Percentiles rank a stretch among this genome's conserved stretches.
phyloP scores from a whole-genome alignment of 1,140 invertebrate genomes.

The Helicoverpa armigera region DNA sequence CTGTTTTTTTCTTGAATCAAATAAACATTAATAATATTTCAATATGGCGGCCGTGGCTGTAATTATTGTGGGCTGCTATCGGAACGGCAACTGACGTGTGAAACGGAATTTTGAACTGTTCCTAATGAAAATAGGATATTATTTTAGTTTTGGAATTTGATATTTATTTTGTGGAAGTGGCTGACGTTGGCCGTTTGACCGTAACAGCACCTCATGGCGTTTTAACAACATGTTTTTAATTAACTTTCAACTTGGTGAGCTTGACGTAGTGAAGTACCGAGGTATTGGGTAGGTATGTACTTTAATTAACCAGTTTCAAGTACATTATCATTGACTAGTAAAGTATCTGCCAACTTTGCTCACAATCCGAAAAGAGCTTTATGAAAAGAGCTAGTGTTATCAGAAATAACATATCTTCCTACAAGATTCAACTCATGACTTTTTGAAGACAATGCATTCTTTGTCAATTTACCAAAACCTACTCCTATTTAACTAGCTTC shows the following conservation, averaged over 20 bases:
- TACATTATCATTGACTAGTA: too few relatives aligned
- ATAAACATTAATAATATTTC: constrained; percentile 62
- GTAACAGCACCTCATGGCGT: constrained; percentile 2
- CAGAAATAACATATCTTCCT: too few relatives aligned
- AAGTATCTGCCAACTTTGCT: too few relatives aligned
- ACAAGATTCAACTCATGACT: too few relatives aligned
- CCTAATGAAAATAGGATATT: constrained; percentile 45
- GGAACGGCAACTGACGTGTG: constrained; percentile 48
- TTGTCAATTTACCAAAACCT: too few relatives aligned
- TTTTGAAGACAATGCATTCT: too few relatives aligned
- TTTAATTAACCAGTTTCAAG: too few relatives aligned
- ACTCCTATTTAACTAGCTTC: too few relatives aligned
- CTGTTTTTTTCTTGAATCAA: constrained; percentile 59
- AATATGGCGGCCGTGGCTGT: constrained; percentile 22
- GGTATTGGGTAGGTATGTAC: too few relatives aligned
- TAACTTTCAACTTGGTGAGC: not conserved
- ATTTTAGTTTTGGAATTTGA: constrained; percentile 31
- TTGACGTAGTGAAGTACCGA: too few relatives aligned
- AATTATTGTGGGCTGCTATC: constrained; percentile 46
- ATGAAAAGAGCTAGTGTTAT: too few relatives aligned
- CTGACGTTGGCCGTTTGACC: not conserved
- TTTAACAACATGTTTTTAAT: not conserved
- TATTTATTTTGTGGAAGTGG: constrained; percentile 36
- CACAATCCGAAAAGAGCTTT: too few relatives aligned
- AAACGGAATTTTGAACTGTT: constrained; percentile 39